Evolutionary conservation across 2,888 invertebrate species (phyloP), one percentile per base, ranked within the genome.

Genomic region (Netelia melanura): DNA sequence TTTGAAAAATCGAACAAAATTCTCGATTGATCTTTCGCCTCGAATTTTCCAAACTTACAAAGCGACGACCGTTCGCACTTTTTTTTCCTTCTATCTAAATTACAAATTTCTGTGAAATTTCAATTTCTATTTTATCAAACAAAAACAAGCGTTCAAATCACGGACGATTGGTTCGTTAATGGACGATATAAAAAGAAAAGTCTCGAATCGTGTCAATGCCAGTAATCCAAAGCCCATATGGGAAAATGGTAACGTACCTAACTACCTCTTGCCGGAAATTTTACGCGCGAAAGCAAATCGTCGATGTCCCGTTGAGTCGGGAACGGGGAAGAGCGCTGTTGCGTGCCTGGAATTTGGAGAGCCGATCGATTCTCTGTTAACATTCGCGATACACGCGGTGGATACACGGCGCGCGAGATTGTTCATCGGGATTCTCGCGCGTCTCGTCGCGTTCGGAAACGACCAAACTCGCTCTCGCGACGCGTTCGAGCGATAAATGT

Each of bases 301-400:
- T 43, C 21, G 38, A 23, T 80, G 83, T 80, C 65, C 71, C 61
- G 70, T 76, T 81, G 84, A 84, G 58, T 81, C 75, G 65, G 65
- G 81, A 70, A 75, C 61, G n/a, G 64, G 67, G 68, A 71, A 75
- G 75, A 54, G 65, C 61, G 71, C 67, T 54, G 67, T 65, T 65
- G 72, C 84, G 84, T 84, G 84, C 23, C 61, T 65, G 76, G 76
- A 84, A 84, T 84, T 81, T 71, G 38, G 30, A 76, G 84, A 76
- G 71, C 75, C 72, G 76, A 81, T 84, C 67, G 81, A 77, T 84
- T 76, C 54, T 76, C 68, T 71, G 70, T 76, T 76, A 80, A 76
- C 84, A 71, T 72, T 71, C 61, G 61, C 71, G 76, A 54, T 75
- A 81, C 61, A 76, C 71, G 71, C 65, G 61, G 44, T 23, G 30